Evolutionary conservation across 2,797 vertebrate genomes (phyloP).

Genomic region (Lepus oiostolus): DNA sequence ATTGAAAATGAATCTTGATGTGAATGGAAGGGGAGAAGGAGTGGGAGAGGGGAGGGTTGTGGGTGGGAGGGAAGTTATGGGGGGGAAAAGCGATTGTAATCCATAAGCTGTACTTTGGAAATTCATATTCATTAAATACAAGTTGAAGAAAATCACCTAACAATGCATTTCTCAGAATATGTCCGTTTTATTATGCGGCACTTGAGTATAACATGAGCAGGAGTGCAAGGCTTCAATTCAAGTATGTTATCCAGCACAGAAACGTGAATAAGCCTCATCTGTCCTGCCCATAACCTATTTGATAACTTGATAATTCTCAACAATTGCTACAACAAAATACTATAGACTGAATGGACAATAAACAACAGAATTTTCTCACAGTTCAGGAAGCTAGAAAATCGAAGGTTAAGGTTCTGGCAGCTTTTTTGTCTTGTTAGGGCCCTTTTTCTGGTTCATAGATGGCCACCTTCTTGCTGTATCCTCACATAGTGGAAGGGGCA

Average conservation of each 20-base stretch:
- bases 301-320: slow-evolving; percentile 2
- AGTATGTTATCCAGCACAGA: neutral
- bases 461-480: neutral
- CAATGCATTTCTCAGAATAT: neutral
- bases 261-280: neutral
- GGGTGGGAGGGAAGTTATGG: too few species aligned
- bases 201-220: neutral
- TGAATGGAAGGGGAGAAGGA: too few species aligned
- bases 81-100: too few species aligned
- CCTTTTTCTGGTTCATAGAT: neutral
- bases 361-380: slow-evolving; percentile 10
- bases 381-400: neutral
- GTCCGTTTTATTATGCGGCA: neutral
- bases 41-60: too few species aligned
- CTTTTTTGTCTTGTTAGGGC: neutral
- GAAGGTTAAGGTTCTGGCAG: neutral
- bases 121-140: too few species aligned
- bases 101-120: too few species aligned
- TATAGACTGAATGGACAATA: neutral
- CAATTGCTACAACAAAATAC: neutral
- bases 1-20: too few species aligned
- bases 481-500: neutral
- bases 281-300: neutral
- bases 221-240: slow-evolving; percentile 26
- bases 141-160: neutral